Conservation (phyloP, 2,888 invertebrate species). For the Cactoblastis cactorum region DNA sequence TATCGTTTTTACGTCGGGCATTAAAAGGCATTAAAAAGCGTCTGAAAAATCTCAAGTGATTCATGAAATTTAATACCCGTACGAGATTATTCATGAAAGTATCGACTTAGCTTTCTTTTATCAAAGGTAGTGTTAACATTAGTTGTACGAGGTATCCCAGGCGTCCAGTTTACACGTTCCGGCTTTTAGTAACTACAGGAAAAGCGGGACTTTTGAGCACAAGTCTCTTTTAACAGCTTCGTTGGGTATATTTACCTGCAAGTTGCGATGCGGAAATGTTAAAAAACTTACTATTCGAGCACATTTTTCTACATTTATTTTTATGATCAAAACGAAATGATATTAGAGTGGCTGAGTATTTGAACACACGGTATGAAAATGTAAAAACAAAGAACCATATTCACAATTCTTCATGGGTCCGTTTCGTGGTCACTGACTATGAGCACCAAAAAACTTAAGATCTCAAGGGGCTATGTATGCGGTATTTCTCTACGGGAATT, state of each 20-base stretch:
- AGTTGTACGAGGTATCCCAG: not conserved
- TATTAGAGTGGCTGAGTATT: too few species aligned
- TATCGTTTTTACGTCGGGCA: too few species aligned
- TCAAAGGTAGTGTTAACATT: conserved; percentile 7
- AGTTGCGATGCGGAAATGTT: not conserved
- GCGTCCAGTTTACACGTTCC: conserved; percentile 2
- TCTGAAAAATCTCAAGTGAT: too few species aligned
- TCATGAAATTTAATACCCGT: too few species aligned
- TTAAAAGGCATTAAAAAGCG: too few species aligned
- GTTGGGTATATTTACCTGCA: conserved; percentile 1
- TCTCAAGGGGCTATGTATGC: too few species aligned
- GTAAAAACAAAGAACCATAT: too few species aligned
- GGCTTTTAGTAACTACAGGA: conserved; percentile 2
- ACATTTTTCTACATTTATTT: not conserved
- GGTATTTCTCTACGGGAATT: too few species aligned
- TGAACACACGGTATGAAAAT: too few species aligned
- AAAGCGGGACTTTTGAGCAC: not conserved
- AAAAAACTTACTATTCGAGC: not conserved
- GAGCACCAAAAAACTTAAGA: too few species aligned
- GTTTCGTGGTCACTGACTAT: too few species aligned
- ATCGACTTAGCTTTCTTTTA: not conserved
- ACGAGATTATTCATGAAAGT: not conserved
- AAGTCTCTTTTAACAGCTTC: not conserved
- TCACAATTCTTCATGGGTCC: too few species aligned
- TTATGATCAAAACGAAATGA: not conserved